phyloP scores from a whole-genome alignment of 1,140 invertebrate species.

The Bradysia coprophila region DNA sequence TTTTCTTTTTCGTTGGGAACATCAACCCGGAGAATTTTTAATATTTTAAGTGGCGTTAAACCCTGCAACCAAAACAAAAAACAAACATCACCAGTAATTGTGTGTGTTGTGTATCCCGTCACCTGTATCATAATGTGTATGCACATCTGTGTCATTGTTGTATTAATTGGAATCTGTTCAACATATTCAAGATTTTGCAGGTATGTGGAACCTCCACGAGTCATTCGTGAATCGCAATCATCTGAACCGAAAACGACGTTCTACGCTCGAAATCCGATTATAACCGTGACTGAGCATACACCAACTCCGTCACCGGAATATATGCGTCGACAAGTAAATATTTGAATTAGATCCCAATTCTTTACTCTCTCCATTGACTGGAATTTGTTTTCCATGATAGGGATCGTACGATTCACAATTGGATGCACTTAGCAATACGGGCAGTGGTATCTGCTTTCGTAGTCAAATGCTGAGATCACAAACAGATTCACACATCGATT shows the following conservation, averaged over 20 bases:
- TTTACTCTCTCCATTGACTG: background rate
- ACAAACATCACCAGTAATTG: no score
- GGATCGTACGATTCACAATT: constrained; percentile 63
- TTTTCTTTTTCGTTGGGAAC: no score
- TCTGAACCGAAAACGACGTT: constrained; percentile 19
- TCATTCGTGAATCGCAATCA: constrained; percentile 13
- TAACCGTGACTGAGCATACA: constrained; percentile 89
- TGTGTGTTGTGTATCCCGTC: constrained; percentile 7
- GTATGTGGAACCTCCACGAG: constrained; percentile 21
- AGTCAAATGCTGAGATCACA: constrained; percentile 57
- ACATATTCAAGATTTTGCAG: constrained; percentile 11
- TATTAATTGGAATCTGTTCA: background rate
- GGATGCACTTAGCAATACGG: constrained; percentile 44
- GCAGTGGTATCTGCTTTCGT: constrained; percentile 17
- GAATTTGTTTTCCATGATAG: no score
- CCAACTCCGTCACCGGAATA: constrained; percentile 74
- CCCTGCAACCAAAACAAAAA: no score
- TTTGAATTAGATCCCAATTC: background rate
- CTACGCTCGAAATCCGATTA: constrained; percentile 67
- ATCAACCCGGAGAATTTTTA: no score
- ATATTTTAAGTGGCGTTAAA: no score
- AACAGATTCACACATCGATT: constrained; percentile 88
- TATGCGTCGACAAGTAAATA: constrained; percentile 49
- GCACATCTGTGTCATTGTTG: background rate
- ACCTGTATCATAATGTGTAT: constrained; percentile 8